Evolutionary conservation across 2,888 invertebrate species (phyloP).

Genomic region (Papilio demoleus): DNA sequence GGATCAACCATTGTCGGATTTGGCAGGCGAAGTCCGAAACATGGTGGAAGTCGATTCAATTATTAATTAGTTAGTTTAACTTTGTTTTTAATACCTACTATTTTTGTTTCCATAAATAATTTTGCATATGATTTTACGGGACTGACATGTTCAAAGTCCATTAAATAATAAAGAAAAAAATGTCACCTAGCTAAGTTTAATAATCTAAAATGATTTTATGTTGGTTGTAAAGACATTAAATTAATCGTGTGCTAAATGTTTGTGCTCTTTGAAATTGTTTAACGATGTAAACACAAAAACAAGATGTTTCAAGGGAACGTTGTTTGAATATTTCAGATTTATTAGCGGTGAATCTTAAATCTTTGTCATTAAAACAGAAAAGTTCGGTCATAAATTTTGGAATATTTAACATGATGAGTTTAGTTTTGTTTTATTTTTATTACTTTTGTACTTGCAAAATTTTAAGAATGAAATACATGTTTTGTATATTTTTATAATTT

Average conservation of each 20-base stretch:
- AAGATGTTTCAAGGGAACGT: conserved; percentile 15
- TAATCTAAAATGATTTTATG: not conserved
- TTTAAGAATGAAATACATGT: not conserved
- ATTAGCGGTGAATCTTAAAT: conserved; percentile 15
- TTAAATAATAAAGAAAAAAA: too few species aligned
- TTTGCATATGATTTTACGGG: too few species aligned
- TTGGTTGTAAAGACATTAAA: not conserved
- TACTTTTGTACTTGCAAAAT: not conserved
- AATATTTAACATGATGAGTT: conserved; percentile 25
- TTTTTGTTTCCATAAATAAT: too few species aligned
- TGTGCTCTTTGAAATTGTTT: not conserved
- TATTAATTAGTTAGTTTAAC: too few species aligned
- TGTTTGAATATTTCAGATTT: conserved; percentile 8
- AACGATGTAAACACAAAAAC: not conserved
- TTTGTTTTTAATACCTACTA: too few species aligned
- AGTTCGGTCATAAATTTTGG: conserved; percentile 25
- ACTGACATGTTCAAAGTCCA: too few species aligned
- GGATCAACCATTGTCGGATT: too few species aligned
- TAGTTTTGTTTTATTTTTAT: conserved; percentile 24
- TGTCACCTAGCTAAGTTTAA: too few species aligned
- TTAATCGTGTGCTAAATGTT: not conserved
- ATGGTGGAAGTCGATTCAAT: too few species aligned
- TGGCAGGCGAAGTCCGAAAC: too few species aligned
- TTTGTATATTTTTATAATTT: not conserved
- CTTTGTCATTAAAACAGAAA: conserved; percentile 24